Evolutionary conservation across 1,140 invertebrate genomes (phyloP).

Genomic region (Penaeus indicus): DNA sequence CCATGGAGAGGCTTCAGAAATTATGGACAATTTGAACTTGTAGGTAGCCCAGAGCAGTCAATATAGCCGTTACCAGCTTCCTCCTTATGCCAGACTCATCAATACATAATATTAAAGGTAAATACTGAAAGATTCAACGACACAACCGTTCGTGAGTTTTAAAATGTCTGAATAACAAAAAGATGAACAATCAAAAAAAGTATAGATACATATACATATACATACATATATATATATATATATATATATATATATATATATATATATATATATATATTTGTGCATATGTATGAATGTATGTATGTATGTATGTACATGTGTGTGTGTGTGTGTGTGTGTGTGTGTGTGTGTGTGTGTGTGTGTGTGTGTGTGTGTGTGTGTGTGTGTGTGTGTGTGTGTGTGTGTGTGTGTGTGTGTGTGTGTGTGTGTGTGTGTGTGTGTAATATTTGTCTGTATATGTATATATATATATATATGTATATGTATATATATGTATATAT

Average conservation of each 20-base stretch:
- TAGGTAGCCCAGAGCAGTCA: slow-evolving; percentile 45
- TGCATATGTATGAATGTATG: too few relatives aligned
- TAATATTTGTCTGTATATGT: too few relatives aligned
- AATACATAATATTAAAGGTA: slow-evolving; percentile 33
- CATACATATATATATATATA: slow-evolving; percentile 44
- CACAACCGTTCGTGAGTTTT: slow-evolving; percentile 58
- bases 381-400: too few relatives aligned
- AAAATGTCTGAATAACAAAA: slow-evolving; percentile 52
- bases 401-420: background rate
- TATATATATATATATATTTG: too few relatives aligned
- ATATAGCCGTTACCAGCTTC: slow-evolving; percentile 29
- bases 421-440: background rate
- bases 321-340: too few relatives aligned
- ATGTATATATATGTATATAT: background rate
- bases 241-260: too few relatives aligned
- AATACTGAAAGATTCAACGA: slow-evolving; percentile 56
- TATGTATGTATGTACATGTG: too few relatives aligned
- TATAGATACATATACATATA: slow-evolving; percentile 51
- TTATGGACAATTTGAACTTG: slow-evolving; percentile 53
- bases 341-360: too few relatives aligned
- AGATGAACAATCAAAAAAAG: slow-evolving; percentile 41
- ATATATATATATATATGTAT: background rate
- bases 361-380: too few relatives aligned
- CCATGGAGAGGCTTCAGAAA: background rate
- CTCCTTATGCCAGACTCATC: slow-evolving; percentile 42